These are phyloP conservation scores for Drosophila obscura DNA, from an alignment of 1,140 invertebrate genomes.

Conservation along the genomic window DNA sequence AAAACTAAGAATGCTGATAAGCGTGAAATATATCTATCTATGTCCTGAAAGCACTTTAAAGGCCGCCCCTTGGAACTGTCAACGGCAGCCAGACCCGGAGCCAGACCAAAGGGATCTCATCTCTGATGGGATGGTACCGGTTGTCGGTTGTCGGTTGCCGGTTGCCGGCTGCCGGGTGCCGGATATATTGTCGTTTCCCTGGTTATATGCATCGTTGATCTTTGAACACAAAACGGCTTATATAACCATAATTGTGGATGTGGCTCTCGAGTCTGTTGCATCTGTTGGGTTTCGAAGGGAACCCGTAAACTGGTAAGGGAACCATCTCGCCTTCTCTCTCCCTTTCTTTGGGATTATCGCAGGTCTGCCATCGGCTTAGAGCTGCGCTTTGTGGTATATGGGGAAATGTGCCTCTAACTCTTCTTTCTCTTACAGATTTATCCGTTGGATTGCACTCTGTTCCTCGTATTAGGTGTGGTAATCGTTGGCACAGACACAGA, in stretches of 20 bases:
- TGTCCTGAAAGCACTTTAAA: conserved; percentile 59
- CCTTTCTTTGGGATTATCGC: conserved; percentile 40
- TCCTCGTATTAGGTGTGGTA: conserved; percentile 72
- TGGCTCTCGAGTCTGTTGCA: conserved; percentile 41
- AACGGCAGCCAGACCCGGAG: conserved; percentile 63
- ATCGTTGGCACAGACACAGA: conserved; percentile 75
- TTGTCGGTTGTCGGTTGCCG: conserved; percentile 32
- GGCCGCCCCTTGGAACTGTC: conserved; percentile 59
- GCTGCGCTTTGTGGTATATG: neutral
- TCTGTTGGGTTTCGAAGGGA: conserved; percentile 63
- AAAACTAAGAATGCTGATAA: conserved; percentile 57
- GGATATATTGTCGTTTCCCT: conserved; percentile 50
- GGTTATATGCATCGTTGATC: conserved; percentile 76
- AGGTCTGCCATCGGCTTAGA: conserved; percentile 60
- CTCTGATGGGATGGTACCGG: conserved; percentile 25
- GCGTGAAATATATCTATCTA: conserved; percentile 60
- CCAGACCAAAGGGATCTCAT: conserved; percentile 17
- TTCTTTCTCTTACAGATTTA: conserved; percentile 15
- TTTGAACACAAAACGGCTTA: conserved; percentile 61
- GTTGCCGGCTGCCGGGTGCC: conserved; percentile 24
- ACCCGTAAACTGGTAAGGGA: conserved; percentile 17
- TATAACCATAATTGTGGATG: conserved; percentile 62
- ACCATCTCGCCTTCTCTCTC: neutral
- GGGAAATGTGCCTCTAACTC: conserved; percentile 14
- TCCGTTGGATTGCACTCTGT: conserved; percentile 43